Evolutionary conservation across 2,113 vertebrate genomes (phyloP).

Genomic region (Neolamprologus sp.): DNA sequence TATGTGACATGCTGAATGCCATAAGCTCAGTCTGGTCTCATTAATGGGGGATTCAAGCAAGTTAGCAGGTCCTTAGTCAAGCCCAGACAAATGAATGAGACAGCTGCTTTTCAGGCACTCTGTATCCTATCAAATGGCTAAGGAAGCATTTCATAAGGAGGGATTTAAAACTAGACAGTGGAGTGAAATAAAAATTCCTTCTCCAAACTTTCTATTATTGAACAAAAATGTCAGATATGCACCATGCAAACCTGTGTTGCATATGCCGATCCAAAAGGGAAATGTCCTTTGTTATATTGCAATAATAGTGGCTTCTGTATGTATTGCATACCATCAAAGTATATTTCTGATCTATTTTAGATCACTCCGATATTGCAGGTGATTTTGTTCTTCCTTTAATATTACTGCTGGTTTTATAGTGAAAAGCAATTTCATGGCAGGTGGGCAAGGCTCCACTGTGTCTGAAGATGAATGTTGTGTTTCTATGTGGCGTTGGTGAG

Average conservation of each 20-base stretch:
- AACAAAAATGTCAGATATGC: background rate
- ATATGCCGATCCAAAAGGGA: background rate
- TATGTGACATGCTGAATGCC: conserved; percentile 2
- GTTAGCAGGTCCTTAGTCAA: background rate
- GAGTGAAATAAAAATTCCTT: too few species aligned
- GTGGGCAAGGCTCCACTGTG: conserved; percentile 13
- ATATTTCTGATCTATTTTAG: conserved; percentile 17
- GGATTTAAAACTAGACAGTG: background rate
- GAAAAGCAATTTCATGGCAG: conserved; percentile 47
- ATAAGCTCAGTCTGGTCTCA: background rate
- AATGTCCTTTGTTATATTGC: background rate
- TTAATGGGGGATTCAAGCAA: conserved; percentile 3
- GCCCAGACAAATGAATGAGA: background rate
- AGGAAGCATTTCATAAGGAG: background rate
- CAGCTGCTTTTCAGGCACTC: background rate
- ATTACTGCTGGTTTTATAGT: background rate
- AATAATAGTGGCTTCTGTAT: background rate
- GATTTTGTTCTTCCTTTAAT: background rate
- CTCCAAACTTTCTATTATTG: background rate
- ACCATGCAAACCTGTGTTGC: background rate
- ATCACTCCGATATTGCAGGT: background rate
- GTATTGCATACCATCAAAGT: background rate
- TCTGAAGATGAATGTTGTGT: conserved; percentile 27
- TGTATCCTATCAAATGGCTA: background rate
- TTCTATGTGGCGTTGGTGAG: background rate